These are phyloP conservation scores for Spodoptera frugiperda DNA, from an alignment of 1,140 invertebrate genomes.

Conservation along the genomic window DNA sequence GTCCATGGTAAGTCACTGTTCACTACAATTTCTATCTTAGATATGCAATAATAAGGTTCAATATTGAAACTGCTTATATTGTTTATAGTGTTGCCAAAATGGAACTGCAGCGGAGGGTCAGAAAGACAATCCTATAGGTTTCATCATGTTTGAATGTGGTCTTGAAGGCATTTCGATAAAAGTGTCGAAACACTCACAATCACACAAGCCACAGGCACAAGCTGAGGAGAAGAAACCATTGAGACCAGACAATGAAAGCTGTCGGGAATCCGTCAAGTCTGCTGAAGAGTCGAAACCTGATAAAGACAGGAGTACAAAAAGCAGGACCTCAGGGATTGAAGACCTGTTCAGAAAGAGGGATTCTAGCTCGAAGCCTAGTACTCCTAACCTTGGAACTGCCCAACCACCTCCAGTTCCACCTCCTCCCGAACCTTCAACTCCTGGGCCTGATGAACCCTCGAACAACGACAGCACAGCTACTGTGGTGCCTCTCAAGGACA, in stretches of 20 bases:
- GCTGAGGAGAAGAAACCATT: conserved; percentile 87
- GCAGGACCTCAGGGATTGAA: conserved; percentile 79
- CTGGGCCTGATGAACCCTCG: conserved; percentile 70
- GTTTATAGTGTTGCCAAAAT: conserved; percentile 69
- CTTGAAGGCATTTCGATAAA: conserved; percentile 96
- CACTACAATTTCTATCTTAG: not conserved
- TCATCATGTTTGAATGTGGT: conserved; percentile 99
- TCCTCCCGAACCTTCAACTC: conserved; percentile 68
- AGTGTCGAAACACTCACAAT: conserved; percentile 91
- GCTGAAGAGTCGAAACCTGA: conserved; percentile 84
- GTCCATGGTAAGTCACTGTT: conserved; percentile 62
- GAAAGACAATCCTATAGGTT: conserved; percentile 92
- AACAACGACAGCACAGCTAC: conserved; percentile 71
- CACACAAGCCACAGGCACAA: conserved; percentile 87
- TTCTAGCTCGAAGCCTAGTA: conserved; percentile 83
- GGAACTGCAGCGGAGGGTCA: conserved; percentile 68
- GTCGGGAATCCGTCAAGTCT: conserved; percentile 84
- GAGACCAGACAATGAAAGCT: conserved; percentile 79
- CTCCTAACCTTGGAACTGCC: conserved; percentile 78
- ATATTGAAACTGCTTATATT: conserved; percentile 17
- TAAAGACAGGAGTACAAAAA: conserved; percentile 69
- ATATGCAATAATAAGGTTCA: not conserved
- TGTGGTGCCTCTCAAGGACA: conserved; percentile 84
- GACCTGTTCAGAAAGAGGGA: conserved; percentile 84
- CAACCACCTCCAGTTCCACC: conserved; percentile 70